These are phyloP conservation scores for Galaxea fascicularis DNA, from an alignment of 92 coral and sea anemone species.

Conservation along the genomic window DNA sequence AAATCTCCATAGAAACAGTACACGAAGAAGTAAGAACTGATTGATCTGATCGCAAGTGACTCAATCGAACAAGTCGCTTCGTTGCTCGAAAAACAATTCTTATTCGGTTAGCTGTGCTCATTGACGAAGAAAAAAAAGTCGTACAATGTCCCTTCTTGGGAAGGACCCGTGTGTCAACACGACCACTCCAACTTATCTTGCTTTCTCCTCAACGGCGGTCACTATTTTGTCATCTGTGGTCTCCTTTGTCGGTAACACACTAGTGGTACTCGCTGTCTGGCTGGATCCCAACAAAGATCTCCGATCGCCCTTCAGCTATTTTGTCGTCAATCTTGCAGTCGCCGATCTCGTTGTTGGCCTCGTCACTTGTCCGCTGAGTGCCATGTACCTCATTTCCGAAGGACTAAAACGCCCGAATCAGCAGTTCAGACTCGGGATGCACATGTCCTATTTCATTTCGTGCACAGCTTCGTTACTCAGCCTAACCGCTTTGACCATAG, in stretches of 20 bases:
- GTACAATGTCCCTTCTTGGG: constrained; percentile 38
- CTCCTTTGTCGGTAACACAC: constrained; percentile 79
- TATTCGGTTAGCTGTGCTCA: too few species aligned
- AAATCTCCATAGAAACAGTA: too few species aligned
- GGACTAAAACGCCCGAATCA: constrained; percentile 40
- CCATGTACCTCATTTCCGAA: constrained; percentile 66
- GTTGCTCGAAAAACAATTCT: too few species aligned
- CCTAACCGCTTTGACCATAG: constrained; percentile 72
- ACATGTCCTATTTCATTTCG: constrained; percentile 68
- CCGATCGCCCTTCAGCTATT: constrained; percentile 82
- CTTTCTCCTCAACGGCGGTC: constrained; percentile 73
- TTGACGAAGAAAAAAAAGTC: neutral
- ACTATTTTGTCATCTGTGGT: constrained; percentile 61
- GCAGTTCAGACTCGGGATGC: constrained; percentile 24
- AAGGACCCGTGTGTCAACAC: constrained; percentile 58
- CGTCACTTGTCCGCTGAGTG: constrained; percentile 75
- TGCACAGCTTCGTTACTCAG: constrained; percentile 85
- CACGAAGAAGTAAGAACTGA: too few species aligned
- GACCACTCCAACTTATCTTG: constrained; percentile 71
- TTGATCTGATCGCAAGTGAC: too few species aligned
- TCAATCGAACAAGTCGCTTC: too few species aligned
- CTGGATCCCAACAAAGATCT: constrained; percentile 81
- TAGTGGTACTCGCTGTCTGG: constrained; percentile 78
- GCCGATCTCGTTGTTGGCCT: constrained; percentile 90
- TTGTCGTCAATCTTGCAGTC: constrained; percentile 77